Conservation (phyloP, 2,113 vertebrate genomes). For the Gobiocypris rarus region DNA sequence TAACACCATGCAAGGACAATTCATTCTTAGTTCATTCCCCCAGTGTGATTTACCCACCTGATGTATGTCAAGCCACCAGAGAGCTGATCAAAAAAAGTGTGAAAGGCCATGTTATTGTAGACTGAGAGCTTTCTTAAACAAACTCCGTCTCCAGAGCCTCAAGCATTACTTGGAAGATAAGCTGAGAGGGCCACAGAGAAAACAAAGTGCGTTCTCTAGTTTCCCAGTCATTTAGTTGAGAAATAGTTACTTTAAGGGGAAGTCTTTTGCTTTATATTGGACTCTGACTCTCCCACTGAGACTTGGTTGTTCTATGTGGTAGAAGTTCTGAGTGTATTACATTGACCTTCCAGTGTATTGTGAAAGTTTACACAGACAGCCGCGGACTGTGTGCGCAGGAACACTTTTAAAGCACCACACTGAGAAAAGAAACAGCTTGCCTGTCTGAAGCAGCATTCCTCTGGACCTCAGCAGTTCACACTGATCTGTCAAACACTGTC, state of each 20-base stretch:
- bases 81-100: slow-evolving; percentile 10
- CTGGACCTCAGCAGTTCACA: slow-evolving; percentile 51
- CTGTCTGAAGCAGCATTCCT: slow-evolving; percentile 63
- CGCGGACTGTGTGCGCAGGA: slow-evolving; percentile 43
- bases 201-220: slow-evolving; percentile 12
- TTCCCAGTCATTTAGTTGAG: background rate
- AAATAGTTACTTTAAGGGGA: background rate
- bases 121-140: slow-evolving; percentile 19
- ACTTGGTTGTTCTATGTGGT: background rate
- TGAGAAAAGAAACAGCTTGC: slow-evolving; percentile 51
- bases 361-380: slow-evolving; percentile 70
- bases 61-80: background rate
- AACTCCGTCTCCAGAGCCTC: background rate
- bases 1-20: background rate
- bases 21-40: slow-evolving; percentile 6
- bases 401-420: slow-evolving; percentile 52
- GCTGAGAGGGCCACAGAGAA: slow-evolving; percentile 17
- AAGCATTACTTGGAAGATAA: slow-evolving; percentile 16
- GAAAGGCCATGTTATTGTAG: slow-evolving; percentile 35
- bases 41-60: background rate
- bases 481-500: slow-evolving; percentile 35
- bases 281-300: background rate
- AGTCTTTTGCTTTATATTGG: background rate
- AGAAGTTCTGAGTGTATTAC: slow-evolving; percentile 6
- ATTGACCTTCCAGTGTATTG: slow-evolving; percentile 57